A percentile compares a stretch with the other conserved stretches of the same genome.
Conservation (phyloP, 1,140 invertebrate species). For the Eubasilissa regina region DNA sequence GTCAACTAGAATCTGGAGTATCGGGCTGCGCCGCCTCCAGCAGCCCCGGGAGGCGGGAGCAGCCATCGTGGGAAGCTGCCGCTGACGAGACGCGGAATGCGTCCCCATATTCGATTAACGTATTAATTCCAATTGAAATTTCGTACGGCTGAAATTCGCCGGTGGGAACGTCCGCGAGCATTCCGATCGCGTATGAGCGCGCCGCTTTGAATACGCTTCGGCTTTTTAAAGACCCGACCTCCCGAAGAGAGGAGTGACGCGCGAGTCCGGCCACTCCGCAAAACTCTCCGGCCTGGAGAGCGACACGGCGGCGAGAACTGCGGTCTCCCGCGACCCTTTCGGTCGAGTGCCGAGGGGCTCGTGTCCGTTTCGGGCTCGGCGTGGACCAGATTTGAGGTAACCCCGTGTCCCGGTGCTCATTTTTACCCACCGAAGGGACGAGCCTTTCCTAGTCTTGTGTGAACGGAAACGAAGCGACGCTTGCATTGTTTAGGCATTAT, state of each 20-base stretch:
- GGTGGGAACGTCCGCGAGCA: constrained; percentile 58
- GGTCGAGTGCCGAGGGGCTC: constrained; percentile 1
- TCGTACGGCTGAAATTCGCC: constrained; percentile 59
- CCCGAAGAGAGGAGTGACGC: neutral
- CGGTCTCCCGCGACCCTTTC: neutral
- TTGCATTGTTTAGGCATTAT: constrained; percentile 22
- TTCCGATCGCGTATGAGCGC: constrained; percentile 57
- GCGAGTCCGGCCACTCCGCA: neutral
- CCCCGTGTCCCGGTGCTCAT: constrained; percentile 42
- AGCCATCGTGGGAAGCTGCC: constrained; percentile 69
- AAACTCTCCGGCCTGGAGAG: neutral
- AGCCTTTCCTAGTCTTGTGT: constrained; percentile 25
- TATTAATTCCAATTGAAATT: constrained; percentile 67
- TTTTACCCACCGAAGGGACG: constrained; percentile 42
- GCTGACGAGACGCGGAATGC: constrained; percentile 68
- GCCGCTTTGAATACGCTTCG: constrained; percentile 55
- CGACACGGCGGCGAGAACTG: neutral
- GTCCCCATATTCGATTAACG: constrained; percentile 73
- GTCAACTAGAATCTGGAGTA: neutral
- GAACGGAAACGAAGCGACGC: constrained; percentile 40
- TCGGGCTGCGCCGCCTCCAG: neutral
- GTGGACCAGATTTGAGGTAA: constrained; percentile 32
- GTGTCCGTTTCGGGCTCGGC: neutral
- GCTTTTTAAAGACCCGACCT: constrained; percentile 43
- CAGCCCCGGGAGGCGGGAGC: neutral